Percentiles rank a stretch among this genome's conserved stretches.
phyloP scores from a whole-genome alignment of 2,113 vertebrate genomes.

The Ranitomeya variabilis region DNA sequence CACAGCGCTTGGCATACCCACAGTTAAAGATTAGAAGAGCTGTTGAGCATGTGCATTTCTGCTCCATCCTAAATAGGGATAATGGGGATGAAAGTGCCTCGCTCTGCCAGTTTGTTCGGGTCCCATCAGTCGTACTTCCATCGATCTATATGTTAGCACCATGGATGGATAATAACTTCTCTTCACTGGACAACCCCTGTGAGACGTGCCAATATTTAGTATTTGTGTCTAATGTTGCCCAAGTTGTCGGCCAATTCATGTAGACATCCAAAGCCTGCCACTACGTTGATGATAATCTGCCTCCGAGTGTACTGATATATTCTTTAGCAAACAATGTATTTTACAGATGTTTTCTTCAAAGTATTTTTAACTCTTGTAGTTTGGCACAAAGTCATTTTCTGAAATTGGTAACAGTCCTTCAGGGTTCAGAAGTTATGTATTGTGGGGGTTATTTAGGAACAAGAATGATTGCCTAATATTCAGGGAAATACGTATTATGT shows the following conservation, averaged over 20 bases:
- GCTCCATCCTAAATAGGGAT: no score
- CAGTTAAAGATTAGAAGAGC: no score
- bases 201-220: not conserved
- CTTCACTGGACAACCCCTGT: not conserved
- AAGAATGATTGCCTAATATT: not conserved
- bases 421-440: not conserved
- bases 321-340: not conserved
- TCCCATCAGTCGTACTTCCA: no score
- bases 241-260: not conserved
- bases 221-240: not conserved
- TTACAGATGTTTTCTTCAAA: not conserved
- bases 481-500: not conserved
- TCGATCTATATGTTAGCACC: no score
- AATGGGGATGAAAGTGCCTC: no score
- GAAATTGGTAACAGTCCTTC: constrained; percentile 4
- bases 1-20: no score
- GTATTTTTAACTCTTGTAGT: not conserved
- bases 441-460: not conserved
- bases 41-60: no score
- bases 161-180: no score
- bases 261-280: not conserved
- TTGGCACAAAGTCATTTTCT: not conserved
- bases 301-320: not conserved
- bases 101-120: no score
- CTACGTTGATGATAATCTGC: not conserved